Base-by-base conservation (phyloP, 2,888 invertebrate species). In the Drosophila cracens region DNA sequence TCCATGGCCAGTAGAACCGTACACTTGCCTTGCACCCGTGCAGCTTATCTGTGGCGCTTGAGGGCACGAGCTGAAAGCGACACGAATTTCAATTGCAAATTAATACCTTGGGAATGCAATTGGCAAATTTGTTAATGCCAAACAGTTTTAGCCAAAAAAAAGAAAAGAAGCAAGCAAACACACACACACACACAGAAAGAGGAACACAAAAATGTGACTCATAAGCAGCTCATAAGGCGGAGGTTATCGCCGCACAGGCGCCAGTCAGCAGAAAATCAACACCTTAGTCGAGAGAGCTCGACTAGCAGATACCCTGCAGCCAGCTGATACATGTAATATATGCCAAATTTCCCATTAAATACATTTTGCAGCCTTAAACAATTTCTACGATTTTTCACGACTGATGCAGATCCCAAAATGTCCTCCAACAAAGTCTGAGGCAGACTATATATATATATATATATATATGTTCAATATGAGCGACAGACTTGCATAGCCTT, bases 21-120 rank as follows among this genome's bases (percentile, higher is more conserved):
- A 46, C 40, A 18, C 7, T 36, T 38, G 25, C 18, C 46, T n/a
- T 38, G 36, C 57, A 51, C 49, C 67, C 57, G 36, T 61, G 11
- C 43, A 51, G 61, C 57, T 57, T 58, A 64, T 18, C 25, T 34
- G 4, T 43, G 6, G n/a, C 29, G 29, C 46, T 57, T 43, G 31
- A 27, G 73, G 78, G 63, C 77, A 77, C 82, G 73, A 60, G 73
- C 77, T 76, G 38, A 43, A 74, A 51, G 27, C 48, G 53, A 54
- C 16, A 57, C 49, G 40, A 48, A 69, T 74, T 62, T 72, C 43
- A 78, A 69, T 79, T 82, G 79, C 69, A 82, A 79, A 79, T 74
- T 79, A 82, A 79, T 70, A 82, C 52, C 60, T 69, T 79, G 79
- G 79, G 82, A 79, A 79, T 82, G 79, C 79, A 46, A 74, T 74